phyloP scores from a whole-genome alignment of 1,140 invertebrate genomes.

The Aphis gossypii region DNA sequence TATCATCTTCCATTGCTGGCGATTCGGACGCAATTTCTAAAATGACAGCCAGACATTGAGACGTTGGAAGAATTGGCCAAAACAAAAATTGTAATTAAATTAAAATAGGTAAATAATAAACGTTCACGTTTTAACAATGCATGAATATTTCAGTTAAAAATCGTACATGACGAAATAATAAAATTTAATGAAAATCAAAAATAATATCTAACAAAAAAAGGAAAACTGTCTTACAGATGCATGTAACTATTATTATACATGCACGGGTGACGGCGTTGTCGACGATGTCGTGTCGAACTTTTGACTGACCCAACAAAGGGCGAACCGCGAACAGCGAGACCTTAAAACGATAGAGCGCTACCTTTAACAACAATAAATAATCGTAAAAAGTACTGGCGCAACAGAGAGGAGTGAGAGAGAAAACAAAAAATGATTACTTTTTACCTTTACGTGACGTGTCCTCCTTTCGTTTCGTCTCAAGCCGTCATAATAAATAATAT shows the following conservation, averaged over 20 bases:
- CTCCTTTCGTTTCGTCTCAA: slow-evolving; percentile 35
- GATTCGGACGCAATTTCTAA: background rate
- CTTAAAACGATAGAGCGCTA: slow-evolving; percentile 58
- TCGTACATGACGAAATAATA: background rate
- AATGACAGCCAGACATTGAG: background rate
- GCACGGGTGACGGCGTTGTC: slow-evolving; percentile 45
- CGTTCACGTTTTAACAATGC: background rate
- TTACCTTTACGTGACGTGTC: slow-evolving; percentile 56
- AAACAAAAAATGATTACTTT: slow-evolving; percentile 49
- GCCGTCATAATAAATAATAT: slow-evolving; percentile 41
- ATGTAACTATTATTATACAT: slow-evolving; percentile 47
- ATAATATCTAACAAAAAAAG: background rate
- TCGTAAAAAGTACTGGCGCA: slow-evolving; percentile 51
- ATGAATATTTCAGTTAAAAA: background rate
- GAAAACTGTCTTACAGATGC: background rate
- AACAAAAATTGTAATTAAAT: background rate
- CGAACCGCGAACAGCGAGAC: slow-evolving; percentile 55
- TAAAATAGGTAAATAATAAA: slow-evolving; percentile 21
- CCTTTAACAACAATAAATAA: slow-evolving; percentile 56
- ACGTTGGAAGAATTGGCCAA: background rate
- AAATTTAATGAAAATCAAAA: slow-evolving; percentile 8
- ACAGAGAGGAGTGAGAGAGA: slow-evolving; percentile 37
- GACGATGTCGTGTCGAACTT: slow-evolving; percentile 58
- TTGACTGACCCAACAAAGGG: slow-evolving; percentile 58
- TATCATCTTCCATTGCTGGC: slow-evolving; percentile 50